Evolutionary conservation across 2,113 vertebrate species (phyloP).

Genomic region (Peucedramus taeniatus): DNA sequence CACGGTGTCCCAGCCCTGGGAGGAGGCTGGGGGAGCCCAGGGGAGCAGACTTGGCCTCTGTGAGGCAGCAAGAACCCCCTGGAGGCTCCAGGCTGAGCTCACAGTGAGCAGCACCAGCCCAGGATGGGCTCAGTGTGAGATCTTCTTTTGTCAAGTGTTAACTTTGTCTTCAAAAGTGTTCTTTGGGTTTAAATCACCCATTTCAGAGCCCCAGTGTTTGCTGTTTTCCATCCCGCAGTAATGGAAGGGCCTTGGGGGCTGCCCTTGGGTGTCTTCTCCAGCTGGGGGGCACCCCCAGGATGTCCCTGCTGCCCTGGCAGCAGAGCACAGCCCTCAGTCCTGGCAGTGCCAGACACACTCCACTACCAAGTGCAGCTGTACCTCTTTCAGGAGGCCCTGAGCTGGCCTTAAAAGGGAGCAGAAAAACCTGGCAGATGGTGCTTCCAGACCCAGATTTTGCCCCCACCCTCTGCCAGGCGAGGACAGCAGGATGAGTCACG

Average conservation of each 20-base stretch:
- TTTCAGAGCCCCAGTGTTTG: neutral
- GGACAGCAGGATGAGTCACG: neutral
- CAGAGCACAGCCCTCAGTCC: neutral
- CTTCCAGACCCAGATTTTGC: neutral
- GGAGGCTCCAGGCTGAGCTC: neutral
- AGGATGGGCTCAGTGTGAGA: neutral
- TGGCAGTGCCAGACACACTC: neutral
- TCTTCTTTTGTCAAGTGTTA: neutral
- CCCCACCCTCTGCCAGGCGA: neutral
- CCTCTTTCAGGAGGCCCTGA: neutral
- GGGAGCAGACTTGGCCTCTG: neutral
- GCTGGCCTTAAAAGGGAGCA: neutral
- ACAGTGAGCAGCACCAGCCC: neutral
- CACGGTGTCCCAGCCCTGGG: neutral
- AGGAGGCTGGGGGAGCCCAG: neutral
- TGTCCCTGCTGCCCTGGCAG: neutral
- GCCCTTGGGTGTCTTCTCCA: neutral
- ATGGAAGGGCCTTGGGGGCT: neutral
- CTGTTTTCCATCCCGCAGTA: neutral
- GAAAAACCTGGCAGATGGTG: neutral
- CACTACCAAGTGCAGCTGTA: neutral
- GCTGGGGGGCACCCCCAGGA: rapidly evolving
- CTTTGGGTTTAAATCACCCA: neutral
- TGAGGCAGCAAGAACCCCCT: neutral
- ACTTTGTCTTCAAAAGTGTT: rapidly evolving